phyloP scores from a whole-genome alignment of 2,113 vertebrate genomes.

The Aepyceros melampus region DNA sequence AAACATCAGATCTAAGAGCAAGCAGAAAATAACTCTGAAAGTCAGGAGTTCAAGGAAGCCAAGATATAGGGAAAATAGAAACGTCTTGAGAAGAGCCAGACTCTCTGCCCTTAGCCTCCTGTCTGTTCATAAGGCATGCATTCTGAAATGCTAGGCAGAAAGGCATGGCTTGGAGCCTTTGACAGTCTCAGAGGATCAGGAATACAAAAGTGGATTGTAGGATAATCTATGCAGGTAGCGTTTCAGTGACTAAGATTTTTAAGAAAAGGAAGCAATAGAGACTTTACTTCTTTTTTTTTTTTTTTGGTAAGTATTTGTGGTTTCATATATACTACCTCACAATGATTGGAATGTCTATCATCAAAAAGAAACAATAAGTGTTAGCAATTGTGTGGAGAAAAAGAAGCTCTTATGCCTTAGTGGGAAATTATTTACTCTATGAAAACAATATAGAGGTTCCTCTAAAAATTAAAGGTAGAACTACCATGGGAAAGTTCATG shows the following conservation, averaged over 20 bases:
- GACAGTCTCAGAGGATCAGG: background rate
- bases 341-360: background rate
- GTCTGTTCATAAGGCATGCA: background rate
- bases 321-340: background rate
- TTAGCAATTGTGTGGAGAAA: background rate
- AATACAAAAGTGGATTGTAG: background rate
- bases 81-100: background rate
- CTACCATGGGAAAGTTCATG: background rate
- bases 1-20: background rate
- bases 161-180: background rate
- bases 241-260: background rate
- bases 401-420: background rate
- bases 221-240: background rate
- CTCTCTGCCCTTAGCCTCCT: background rate
- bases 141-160: background rate
- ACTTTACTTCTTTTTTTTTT: background rate
- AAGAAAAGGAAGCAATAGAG: background rate
- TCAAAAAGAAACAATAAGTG: background rate
- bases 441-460: background rate
- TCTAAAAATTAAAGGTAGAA: background rate
- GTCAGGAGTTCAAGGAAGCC: background rate
- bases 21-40: background rate
- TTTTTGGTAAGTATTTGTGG: background rate
- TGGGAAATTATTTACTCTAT: background rate
- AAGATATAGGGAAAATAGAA: background rate